These are phyloP conservation scores for Antennarius maculatus DNA, from an alignment of 2,797 vertebrate species.

Conservation along the genomic window DNA sequence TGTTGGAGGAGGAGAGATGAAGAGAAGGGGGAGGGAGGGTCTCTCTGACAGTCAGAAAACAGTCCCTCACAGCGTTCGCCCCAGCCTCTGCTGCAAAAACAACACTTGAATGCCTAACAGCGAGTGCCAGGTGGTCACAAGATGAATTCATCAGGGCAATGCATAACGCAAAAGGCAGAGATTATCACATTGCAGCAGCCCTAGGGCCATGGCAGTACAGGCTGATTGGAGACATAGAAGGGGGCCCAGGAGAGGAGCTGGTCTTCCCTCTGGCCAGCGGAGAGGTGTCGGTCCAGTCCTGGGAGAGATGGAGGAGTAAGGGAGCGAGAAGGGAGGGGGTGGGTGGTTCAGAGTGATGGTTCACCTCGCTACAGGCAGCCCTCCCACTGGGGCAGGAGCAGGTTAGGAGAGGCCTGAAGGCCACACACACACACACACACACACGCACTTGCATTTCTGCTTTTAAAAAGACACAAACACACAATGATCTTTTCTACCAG, in stretches of 20 bases:
- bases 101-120: conserved; percentile 75
- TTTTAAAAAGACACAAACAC: conserved; percentile 72
- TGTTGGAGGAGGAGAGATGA: conserved; percentile 76
- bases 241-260: conserved; percentile 73
- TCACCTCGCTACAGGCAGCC: conserved; percentile 81
- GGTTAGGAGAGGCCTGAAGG: conserved; percentile 78
- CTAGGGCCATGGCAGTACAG: conserved; percentile 69
- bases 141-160: conserved; percentile 81
- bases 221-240: conserved; percentile 79
- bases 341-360: conserved; percentile 77
- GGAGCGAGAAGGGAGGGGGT: conserved; percentile 69
- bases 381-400: conserved; percentile 76
- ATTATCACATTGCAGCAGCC: conserved; percentile 77
- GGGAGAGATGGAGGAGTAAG: conserved; percentile 71
- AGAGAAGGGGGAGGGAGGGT: conserved; percentile 62
- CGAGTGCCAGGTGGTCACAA: conserved; percentile 81
- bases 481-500: conserved; percentile 61
- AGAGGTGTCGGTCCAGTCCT: conserved; percentile 79
- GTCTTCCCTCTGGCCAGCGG: conserved; percentile 78
- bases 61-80: conserved; percentile 78
- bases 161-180: conserved; percentile 79
- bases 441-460: conserved; percentile 44
- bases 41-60: conserved; percentile 77
- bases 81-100: conserved; percentile 72
- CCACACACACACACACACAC: conserved; percentile 68